Base-by-base conservation (phyloP, 2,888 invertebrate genomes). In the Peribatodes rhomboidaria region DNA sequence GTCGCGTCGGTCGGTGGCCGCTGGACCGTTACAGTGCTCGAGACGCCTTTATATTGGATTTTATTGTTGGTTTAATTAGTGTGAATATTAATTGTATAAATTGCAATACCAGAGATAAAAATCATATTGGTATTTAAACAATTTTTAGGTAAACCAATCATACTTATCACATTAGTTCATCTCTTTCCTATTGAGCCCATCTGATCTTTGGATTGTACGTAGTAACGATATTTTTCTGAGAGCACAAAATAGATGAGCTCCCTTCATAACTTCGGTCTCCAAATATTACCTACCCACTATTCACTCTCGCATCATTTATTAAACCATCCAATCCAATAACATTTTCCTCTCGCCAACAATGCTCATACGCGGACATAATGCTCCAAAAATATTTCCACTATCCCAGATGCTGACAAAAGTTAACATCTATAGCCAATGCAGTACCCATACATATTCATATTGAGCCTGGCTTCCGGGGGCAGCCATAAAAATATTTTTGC, bases 1-100 rank as follows among this genome's bases (percentile, higher is more conserved):
- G 81, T 79, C 66, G 77, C 35, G 39, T 49, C 53, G 67, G 49
- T 44, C 67, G 44, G 54, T 75, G 81, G 63, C 71, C 87, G 80
- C 52, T 87, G 81, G 75, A 90, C 80, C 92, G 91, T 92, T 86
- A 84, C 83, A 73, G 76, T 72, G 75, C 76, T 79, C 77, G 68
- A 79, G 74, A 73, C 67, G 46, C 63, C 63, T 70, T 60, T 66
- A 76, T 77, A 80, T 82, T 79, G 73, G 73, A 70, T 78, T 80
- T 74, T 72, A 80, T 79, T 83, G 75, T 80, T 59, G 50, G 37
- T 66, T 67, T 71, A 68, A 71, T 71, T 69, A 67, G 59, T 61
- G 60, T 68, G 62, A 64, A 61, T 61, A 58, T 55, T 37, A 27
- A 57, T 58, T 59, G 49, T 59, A 13, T 8, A 35, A 37, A 49